phyloP scores from a whole-genome alignment of 2,797 vertebrate genomes.

The Decapterus maruadsi region DNA sequence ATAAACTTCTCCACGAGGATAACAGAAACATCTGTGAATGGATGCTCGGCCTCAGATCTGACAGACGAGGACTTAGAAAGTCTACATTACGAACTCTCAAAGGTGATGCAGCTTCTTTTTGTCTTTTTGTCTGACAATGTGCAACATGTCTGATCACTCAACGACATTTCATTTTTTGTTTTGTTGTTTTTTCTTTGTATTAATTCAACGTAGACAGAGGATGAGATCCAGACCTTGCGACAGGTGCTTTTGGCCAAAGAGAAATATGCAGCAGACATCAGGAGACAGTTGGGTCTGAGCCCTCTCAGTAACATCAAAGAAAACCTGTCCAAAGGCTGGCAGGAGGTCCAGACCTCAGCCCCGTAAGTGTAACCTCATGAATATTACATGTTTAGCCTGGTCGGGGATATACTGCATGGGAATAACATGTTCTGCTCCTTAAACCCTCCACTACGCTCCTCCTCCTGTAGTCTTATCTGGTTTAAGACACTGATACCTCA shows the following conservation, averaged over 20 bases:
- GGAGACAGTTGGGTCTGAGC: constrained; percentile 92
- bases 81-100: constrained; percentile 89
- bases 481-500: constrained; percentile 11
- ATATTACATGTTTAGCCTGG: background rate
- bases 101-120: constrained; percentile 81
- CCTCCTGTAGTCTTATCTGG: background rate
- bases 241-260: constrained; percentile 95
- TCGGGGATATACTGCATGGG: background rate
- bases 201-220: constrained; percentile 88
- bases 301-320: constrained; percentile 91
- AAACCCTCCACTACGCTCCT: background rate
- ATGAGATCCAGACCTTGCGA: constrained; percentile 94
- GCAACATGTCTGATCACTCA: no score
- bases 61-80: constrained; percentile 89
- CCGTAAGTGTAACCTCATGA: constrained; percentile 86
- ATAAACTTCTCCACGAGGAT: constrained; percentile 84
- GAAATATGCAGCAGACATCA: constrained; percentile 91
- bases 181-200: constrained; percentile 7
- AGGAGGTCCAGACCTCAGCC: constrained; percentile 92
- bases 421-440: background rate
- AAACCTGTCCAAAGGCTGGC: constrained; percentile 94
- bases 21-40: constrained; percentile 57
- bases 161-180: no score
- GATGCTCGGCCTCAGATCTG: constrained; percentile 81
- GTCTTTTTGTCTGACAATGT: background rate